Evolutionary conservation across 92 coral and sea anemone species (phyloP).

Genomic region (Scolanthus callimorphus): DNA sequence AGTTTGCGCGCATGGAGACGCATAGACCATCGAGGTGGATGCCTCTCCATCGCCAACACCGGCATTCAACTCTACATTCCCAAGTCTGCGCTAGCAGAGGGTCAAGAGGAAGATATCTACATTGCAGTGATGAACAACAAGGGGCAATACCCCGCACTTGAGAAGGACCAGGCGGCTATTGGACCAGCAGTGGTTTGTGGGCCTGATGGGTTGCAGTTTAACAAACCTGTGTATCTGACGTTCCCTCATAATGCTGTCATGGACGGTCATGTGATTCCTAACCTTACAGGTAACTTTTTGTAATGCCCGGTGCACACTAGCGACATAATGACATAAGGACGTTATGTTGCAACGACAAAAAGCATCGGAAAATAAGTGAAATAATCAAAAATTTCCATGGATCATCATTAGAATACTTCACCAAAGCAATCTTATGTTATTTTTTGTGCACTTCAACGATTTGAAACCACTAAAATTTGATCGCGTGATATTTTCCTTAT

Average conservation of each 20-base stretch:
- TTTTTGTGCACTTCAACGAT: not conserved
- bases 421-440: not conserved
- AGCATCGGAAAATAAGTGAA: too few species aligned
- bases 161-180: constrained; percentile 42
- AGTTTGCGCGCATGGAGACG: constrained; percentile 65
- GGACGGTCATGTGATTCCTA: constrained; percentile 43
- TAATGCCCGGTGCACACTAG: too few species aligned
- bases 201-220: constrained; percentile 83
- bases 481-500: too few species aligned
- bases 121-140: constrained; percentile 66
- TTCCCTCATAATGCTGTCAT: constrained; percentile 79
- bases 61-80: constrained; percentile 78
- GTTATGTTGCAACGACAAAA: too few species aligned
- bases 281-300: constrained; percentile 52
- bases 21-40: constrained; percentile 84
- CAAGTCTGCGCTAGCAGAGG: constrained; percentile 67
- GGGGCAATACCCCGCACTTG: constrained; percentile 54
- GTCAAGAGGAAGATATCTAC: constrained; percentile 58
- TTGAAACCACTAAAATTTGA: too few species aligned
- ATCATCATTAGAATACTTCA: too few species aligned
- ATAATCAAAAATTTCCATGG: too few species aligned
- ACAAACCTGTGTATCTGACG: constrained; percentile 66
- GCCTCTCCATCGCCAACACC: constrained; percentile 57
- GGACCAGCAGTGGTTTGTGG: constrained; percentile 94
- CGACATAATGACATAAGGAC: too few species aligned